Evolutionary conservation across 1,140 invertebrate species (phyloP), one percentile per base, ranked within the genome.

Genomic region (Ephestia elutella): DNA sequence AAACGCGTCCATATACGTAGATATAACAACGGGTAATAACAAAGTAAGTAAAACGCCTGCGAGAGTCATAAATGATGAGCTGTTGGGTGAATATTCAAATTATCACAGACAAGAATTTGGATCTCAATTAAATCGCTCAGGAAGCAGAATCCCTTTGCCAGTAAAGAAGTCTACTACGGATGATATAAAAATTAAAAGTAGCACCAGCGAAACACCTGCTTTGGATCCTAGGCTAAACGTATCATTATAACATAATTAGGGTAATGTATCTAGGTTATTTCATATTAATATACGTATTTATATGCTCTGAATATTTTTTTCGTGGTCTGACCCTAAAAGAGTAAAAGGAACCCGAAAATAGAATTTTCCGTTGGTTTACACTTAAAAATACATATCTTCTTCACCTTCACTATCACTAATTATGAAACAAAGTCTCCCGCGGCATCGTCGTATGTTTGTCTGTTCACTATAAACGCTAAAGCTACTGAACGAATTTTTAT

Each of bases 21-120:
- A 65, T 44, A 65, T 77, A 20, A 38, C 49, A 18, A 62, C 30
- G 44, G n/a, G 13, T 50, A 57, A 62, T 4, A 13, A 17, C 55
- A 73, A 64, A 57, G 70, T 70, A 0, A 80, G 80, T 56, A 81
- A 66, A 60, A 83, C 81, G 56, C 80, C 80, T 15, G 73, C 67
- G 59, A 59, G 65, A 49, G 13, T 57, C n/a, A 10, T 53, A 13
- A 25, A n/a, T 1, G n/a, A 25, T 53, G 50, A n/a, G 2, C 1
- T 2, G 7, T 15, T 7, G 13, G 10, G 15, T 44, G 10, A 44
- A 15, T 15, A 15, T 44, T 13, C 13, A 44, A 2, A 1, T n/a
- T 9, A 32, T 32, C 7, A 9, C 4, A 32, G 30, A 15, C 38
- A 13, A 15, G 0, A 5, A 15, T 7, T 44, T 1, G 38, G 15